Conservation (phyloP, 1,140 invertebrate genomes). For the Zaprionus kolodkinae region DNA sequence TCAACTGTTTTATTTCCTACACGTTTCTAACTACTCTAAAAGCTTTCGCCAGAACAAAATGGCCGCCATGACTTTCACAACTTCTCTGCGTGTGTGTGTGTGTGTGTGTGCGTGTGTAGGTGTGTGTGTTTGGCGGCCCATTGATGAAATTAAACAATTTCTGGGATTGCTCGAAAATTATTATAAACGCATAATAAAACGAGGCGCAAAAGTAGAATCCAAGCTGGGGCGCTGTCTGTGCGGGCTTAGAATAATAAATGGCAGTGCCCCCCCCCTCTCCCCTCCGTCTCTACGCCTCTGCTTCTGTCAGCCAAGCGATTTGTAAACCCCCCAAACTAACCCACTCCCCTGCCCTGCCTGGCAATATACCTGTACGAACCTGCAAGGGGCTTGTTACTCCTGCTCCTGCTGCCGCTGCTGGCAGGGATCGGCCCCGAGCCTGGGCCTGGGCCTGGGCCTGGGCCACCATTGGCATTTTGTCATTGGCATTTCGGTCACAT, state of each 20-base stretch:
- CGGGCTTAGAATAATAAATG: slow-evolving; percentile 68
- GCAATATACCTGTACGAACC: background rate
- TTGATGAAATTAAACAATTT: slow-evolving; percentile 70
- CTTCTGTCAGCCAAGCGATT: slow-evolving; percentile 16
- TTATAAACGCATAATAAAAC: slow-evolving; percentile 61
- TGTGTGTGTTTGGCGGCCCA: slow-evolving; percentile 22
- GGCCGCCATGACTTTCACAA: slow-evolving; percentile 45
- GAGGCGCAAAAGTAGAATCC: slow-evolving; percentile 39
- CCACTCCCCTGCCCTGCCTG: slow-evolving; percentile 13
- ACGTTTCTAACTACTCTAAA: background rate
- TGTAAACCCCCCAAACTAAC: background rate
- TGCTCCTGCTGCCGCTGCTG: background rate
- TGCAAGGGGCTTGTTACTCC: background rate
- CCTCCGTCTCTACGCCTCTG: background rate
- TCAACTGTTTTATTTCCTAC: background rate
- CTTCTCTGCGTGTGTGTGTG: background rate
- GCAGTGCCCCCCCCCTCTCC: background rate
- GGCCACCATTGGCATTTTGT: slow-evolving; percentile 65
- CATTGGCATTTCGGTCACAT: slow-evolving; percentile 82
- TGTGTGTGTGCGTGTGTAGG: background rate
- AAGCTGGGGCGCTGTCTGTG: slow-evolving; percentile 56
- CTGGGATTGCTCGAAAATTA: slow-evolving; percentile 55
- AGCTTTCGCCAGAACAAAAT: slow-evolving; percentile 42
- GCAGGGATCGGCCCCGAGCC: slow-evolving; percentile 24
- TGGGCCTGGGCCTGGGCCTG: slow-evolving; percentile 30